phyloP scores from a whole-genome alignment of 2,113 vertebrate species.

The Aspiorhynchus laticeps region DNA sequence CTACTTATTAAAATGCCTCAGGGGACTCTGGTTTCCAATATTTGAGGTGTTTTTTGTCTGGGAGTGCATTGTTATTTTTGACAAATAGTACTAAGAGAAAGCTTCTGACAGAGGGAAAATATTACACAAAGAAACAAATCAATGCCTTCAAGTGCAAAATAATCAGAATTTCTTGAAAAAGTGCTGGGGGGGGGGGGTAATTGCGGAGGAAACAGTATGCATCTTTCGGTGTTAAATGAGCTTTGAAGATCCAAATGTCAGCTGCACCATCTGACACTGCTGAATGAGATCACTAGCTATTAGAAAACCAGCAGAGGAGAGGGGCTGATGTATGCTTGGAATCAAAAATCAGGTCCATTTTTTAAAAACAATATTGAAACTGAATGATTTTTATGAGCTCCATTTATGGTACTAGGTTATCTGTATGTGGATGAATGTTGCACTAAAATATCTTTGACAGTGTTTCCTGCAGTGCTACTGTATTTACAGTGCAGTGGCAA shows the following conservation, averaged over 20 bases:
- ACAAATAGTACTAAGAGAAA: constrained; percentile 21
- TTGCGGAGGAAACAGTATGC: constrained; percentile 34
- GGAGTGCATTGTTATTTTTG: constrained; percentile 37
- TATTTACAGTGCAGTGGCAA: background rate
- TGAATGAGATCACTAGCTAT: constrained; percentile 38
- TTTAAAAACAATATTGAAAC: background rate
- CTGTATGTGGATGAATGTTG: background rate
- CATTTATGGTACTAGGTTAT: background rate
- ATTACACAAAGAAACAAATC: constrained; percentile 39
- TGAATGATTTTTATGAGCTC: background rate
- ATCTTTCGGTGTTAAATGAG: constrained; percentile 53
- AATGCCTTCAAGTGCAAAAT: constrained; percentile 43
- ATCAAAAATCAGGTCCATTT: background rate
- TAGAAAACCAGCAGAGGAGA: constrained; percentile 1
- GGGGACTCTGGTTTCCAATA: background rate
- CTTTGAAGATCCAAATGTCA: constrained; percentile 51
- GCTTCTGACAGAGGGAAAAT: background rate
- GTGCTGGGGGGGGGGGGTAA: constrained; percentile 15
- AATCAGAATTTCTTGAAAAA: constrained; percentile 41
- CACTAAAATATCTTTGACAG: background rate
- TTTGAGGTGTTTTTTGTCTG: background rate
- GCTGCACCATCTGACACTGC: constrained; percentile 23
- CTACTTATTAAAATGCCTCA: constrained; percentile 1
- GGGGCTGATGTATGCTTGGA: background rate
- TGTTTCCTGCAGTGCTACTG: background rate